Percentiles rank a stretch among this genome's conserved stretches.
phyloP scores from a whole-genome alignment of 2,797 vertebrate species.

The Sebastes kiyomatsui region DNA sequence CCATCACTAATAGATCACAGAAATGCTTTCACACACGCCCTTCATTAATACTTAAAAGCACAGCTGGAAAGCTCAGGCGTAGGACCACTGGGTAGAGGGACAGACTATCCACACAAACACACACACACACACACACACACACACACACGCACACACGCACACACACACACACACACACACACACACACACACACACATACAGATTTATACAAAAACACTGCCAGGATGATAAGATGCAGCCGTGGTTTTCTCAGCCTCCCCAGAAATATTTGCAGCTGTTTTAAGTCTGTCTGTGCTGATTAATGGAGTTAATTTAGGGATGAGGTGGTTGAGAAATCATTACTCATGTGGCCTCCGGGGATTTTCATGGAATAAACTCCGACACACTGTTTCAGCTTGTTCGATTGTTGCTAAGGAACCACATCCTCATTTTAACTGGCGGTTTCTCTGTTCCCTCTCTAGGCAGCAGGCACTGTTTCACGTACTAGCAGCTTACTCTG shows the following conservation, averaged over 20 bases:
- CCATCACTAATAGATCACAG: background rate
- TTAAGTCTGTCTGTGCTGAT: conserved; percentile 22
- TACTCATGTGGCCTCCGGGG: background rate
- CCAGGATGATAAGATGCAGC: background rate
- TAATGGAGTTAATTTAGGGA: conserved; percentile 32
- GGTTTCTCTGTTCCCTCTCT: conserved; percentile 58
- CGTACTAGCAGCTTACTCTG: conserved; percentile 90
- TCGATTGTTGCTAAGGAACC: conserved; percentile 19
- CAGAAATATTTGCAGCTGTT: conserved; percentile 17
- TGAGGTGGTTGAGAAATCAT: conserved; percentile 19
- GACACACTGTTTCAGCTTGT: background rate
- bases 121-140: background rate
- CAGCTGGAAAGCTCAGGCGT: background rate
- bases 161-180: background rate
- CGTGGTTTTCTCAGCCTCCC: background rate
- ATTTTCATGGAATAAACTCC: conserved; percentile 1
- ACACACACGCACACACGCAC: background rate
- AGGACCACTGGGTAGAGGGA: background rate
- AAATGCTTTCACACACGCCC: background rate
- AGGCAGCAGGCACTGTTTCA: conserved; percentile 93
- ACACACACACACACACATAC: background rate
- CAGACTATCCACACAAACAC: background rate
- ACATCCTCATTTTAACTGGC: conserved; percentile 21
- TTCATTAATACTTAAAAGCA: conserved; percentile 20
- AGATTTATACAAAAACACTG: background rate